phyloP scores from a whole-genome alignment of 2,888 invertebrate species.

The Cantharis flavilabris region DNA sequence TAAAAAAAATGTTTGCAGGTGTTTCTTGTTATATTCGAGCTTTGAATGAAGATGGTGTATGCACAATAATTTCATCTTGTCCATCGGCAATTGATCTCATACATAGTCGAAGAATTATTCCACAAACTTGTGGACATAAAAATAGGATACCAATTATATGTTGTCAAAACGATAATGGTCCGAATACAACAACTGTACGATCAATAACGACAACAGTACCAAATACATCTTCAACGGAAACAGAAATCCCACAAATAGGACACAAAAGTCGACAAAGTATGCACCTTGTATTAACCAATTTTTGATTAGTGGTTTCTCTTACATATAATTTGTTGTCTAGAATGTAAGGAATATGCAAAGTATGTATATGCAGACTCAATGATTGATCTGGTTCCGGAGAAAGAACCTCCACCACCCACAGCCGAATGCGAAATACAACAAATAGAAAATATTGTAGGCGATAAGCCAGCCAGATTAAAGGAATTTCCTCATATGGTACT shows the following conservation, averaged over 20 bases:
- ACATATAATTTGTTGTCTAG: slow-evolving; percentile 40
- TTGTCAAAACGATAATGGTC: not conserved
- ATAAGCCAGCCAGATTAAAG: slow-evolving; percentile 46
- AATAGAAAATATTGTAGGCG: slow-evolving; percentile 56
- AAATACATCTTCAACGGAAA: not conserved
- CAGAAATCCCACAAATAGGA: slow-evolving; percentile 7
- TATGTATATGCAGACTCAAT: slow-evolving; percentile 44
- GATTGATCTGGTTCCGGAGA: not conserved
- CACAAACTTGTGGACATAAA: slow-evolving; percentile 43
- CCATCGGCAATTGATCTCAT: slow-evolving; percentile 35
- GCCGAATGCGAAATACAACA: slow-evolving; percentile 54
- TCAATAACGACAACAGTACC: not conserved
- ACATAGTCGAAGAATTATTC: slow-evolving; percentile 28
- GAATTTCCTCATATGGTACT: slow-evolving; percentile 68
- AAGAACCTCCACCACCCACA: slow-evolving; percentile 15
- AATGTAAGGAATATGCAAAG: slow-evolving; percentile 55
- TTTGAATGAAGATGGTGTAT: slow-evolving; percentile 32
- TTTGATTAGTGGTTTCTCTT: too few species aligned
- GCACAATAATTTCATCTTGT: slow-evolving; percentile 38
- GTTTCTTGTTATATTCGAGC: not conserved
- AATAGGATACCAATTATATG: slow-evolving; percentile 43
- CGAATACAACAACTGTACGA: not conserved
- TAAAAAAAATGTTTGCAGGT: not conserved
- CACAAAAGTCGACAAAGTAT: slow-evolving; percentile 35
- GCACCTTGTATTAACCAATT: too few species aligned